Base-by-base conservation (phyloP, 2,113 vertebrate species). In the Chunga burmeisteri region DNA sequence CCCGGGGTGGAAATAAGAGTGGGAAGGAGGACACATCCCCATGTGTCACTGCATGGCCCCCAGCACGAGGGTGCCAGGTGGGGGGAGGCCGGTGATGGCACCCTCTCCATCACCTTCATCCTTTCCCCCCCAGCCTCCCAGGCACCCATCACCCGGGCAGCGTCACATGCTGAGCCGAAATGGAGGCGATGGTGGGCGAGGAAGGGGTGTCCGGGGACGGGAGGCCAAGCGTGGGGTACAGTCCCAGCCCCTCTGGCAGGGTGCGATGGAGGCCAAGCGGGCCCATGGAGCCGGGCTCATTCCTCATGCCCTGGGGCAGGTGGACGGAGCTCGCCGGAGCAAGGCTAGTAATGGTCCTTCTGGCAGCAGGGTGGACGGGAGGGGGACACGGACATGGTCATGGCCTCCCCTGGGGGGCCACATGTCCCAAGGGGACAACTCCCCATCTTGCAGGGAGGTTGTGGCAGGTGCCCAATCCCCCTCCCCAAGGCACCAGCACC, bases 131-230 rank as follows among this genome's bases (percentile, higher is more conserved):
- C 40, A 13, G 5, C 14, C 18, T 42, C 73, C 58, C n/a, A 16
- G 65, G 71, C 72, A 53, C 38, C 79, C 15, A 5, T 65, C 66
- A 18, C 46, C 52, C 47, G 2, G 92, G 81, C 77, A 34, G 87
- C 44, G 73, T 94, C 56, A 59, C 99, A 99, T 98, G 99, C 98
- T 98, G 96, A 97, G 95, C 97, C 92, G 6, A 47, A 81, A 96
- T 94, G 96, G 86, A 93, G 95, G 75, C 1, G 2, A 94, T 86
- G 95, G 72, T 0, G 20, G 73, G 17, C 0, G 5, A 73, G 62
- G 42, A 44, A 36, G 11, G 46, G 46, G 59, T 21, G 50, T 46
- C 61, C 21, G 61, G 78, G 74, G n/a, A 73, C 6, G 10, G 78
- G 68, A 85, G 81, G 67, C 75, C 93, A 96, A 95, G 94, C 93